A percentile compares a stretch with the other conserved stretches of the same genome.
Evolutionary conservation across 2,797 vertebrate genomes (phyloP).

Genomic region (Propithecus deckenii): DNA sequence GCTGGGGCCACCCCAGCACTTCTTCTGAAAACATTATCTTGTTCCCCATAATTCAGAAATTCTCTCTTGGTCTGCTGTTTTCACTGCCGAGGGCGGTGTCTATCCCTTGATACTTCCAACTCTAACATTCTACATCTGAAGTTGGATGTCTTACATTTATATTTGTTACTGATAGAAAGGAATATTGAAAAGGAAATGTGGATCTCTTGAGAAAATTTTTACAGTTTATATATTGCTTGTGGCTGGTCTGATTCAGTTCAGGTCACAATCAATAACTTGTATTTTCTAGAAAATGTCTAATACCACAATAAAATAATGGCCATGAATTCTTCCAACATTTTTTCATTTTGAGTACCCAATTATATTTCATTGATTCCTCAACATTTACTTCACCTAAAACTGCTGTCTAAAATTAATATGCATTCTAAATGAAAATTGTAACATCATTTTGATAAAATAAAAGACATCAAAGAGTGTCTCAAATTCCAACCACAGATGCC

Average conservation of each 20-base stretch:
- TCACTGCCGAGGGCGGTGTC: neutral
- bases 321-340: neutral
- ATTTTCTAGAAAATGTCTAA: neutral
- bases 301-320: neutral
- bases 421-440: neutral
- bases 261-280: neutral
- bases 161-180: neutral
- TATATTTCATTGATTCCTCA: neutral
- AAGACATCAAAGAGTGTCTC: neutral
- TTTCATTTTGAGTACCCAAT: neutral
- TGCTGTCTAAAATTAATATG: neutral
- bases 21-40: neutral
- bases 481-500: neutral
- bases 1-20: accelerated
- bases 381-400: neutral
- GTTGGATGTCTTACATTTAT: neutral
- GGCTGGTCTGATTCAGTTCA: neutral
- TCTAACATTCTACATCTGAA: neutral
- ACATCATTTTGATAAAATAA: neutral
- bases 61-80: neutral
- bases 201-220: neutral
- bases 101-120: neutral
- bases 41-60: neutral
- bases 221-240: neutral
- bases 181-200: neutral